Base-by-base conservation (phyloP, 1,140 invertebrate genomes). In the Eueides isabella region DNA sequence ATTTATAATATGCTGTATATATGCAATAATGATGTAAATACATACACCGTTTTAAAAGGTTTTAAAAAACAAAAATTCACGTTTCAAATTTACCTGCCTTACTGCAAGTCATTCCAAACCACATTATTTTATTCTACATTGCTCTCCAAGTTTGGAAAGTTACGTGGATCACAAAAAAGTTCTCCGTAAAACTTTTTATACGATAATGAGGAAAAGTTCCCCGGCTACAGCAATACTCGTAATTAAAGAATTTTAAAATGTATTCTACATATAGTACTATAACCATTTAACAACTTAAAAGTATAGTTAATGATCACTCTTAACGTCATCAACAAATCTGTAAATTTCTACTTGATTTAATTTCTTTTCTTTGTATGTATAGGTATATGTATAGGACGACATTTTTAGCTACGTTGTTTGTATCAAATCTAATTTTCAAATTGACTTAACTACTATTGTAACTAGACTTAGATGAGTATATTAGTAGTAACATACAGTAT, bases 141-240 rank as follows among this genome's bases (percentile, higher is more conserved):
- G 68, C 55, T 41, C 23, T 71, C 35, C 44, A 67, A 75, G 61
- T 71, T 75, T 75, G 44, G 30, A 67, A 75, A 75, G 74, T 75
- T 75, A 75, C 69, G 64, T 71, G 69, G 61, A 71, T 71, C 69
- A 63, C 67, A 44, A 66, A 67, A 75, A 71, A 67, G 33, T 71
- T 71, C 67, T 48, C 48, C 65, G 44, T 67, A 55, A 55, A 71
- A 67, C 48, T 71, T 75, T 75, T 55, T 55, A 71, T 61, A 11
- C 29, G 35, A 63, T 75, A 75, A 75, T 71, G 74, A 75, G 74
- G 48, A 71, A 75, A 71, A 75, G 31, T 75, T 62, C 31, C 62
- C 29, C 23, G n/a, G n/a, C 61, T 63, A 29, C 29, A 71, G 61
- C 29, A 28, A 55, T 30, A 67, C 30, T 23, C 19, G 48, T 55